phyloP scores from a whole-genome alignment of 1,140 invertebrate genomes.

The Nylanderia fulva region DNA sequence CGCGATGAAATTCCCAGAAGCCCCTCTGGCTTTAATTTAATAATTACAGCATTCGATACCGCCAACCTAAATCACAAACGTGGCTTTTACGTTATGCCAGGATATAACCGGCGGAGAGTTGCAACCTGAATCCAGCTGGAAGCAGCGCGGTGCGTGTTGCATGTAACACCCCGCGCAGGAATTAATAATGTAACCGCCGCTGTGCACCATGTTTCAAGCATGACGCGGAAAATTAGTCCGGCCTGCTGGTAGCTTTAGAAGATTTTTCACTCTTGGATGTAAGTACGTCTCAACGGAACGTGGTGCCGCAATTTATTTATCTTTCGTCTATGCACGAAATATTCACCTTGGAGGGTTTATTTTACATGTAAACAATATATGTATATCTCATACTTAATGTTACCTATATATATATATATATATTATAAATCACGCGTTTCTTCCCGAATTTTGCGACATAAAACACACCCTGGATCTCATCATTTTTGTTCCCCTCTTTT shows the following conservation, averaged over 20 bases:
- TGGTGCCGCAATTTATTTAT: conserved; percentile 18
- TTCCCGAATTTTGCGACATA: neutral
- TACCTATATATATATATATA: neutral
- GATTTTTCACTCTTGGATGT: conserved; percentile 70
- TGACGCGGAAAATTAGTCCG: conserved; percentile 71
- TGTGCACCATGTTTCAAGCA: conserved; percentile 67
- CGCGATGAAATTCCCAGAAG: conserved; percentile 23
- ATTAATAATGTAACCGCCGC: conserved; percentile 73
- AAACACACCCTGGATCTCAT: neutral
- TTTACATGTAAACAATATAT: conserved; percentile 18
- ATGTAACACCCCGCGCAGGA: conserved; percentile 60
- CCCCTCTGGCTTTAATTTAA: conserved; percentile 45
- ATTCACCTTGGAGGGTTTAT: conserved; percentile 22
- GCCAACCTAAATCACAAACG: conserved; percentile 61
- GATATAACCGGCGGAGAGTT: conserved; percentile 63
- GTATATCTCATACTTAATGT: neutral
- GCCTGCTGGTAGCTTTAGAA: conserved; percentile 55
- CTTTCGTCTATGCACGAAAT: neutral
- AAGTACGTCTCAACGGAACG: conserved; percentile 63
- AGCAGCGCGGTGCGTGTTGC: conserved; percentile 66
- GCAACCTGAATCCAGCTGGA: conserved; percentile 68
- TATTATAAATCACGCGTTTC: conserved; percentile 26
- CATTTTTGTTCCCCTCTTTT: neutral
- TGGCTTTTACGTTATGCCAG: conserved; percentile 63
- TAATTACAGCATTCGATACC: conserved; percentile 62